These are phyloP conservation scores for Furnarius figulus DNA, from an alignment of 2,113 vertebrate species.

Conservation along the genomic window DNA sequence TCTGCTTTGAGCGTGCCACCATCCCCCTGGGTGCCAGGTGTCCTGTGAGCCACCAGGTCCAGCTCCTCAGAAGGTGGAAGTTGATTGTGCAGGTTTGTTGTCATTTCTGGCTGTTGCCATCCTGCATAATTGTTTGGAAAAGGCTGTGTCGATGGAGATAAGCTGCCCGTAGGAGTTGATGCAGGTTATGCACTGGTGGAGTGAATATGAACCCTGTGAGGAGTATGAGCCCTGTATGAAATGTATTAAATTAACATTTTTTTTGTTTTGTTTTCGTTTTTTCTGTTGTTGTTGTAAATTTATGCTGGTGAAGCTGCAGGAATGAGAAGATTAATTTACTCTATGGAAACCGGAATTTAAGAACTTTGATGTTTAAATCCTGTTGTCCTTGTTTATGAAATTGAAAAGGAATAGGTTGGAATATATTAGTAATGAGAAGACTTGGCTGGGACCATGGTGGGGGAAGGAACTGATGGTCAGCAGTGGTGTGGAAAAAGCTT, in stretches of 20 bases:
- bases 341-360: background rate
- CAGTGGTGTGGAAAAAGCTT: background rate
- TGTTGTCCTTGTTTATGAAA: slow-evolving; percentile 28
- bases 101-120: background rate
- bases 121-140: background rate
- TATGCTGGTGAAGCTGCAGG: background rate
- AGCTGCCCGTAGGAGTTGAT: background rate
- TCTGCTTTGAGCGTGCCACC: fast-evolving
- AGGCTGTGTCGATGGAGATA: background rate
- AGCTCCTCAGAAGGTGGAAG: background rate
- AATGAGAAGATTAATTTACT: slow-evolving; percentile 9
- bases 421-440: background rate
- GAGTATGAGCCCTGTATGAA: background rate
- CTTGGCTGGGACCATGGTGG: background rate
- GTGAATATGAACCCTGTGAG: background rate
- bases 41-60: background rate
- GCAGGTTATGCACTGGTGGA: background rate
- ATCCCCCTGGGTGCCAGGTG: background rate
- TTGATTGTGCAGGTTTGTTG: background rate
- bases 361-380: slow-evolving; percentile 31
- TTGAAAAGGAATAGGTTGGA: background rate
- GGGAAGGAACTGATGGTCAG: background rate
- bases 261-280: too few relatives aligned
- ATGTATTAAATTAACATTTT: background rate
- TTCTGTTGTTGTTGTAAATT: background rate